Evolutionary conservation across 2,797 vertebrate genomes (phyloP), one percentile per base, ranked within the genome.

Genomic region (Cyprinodon diabolis): DNA sequence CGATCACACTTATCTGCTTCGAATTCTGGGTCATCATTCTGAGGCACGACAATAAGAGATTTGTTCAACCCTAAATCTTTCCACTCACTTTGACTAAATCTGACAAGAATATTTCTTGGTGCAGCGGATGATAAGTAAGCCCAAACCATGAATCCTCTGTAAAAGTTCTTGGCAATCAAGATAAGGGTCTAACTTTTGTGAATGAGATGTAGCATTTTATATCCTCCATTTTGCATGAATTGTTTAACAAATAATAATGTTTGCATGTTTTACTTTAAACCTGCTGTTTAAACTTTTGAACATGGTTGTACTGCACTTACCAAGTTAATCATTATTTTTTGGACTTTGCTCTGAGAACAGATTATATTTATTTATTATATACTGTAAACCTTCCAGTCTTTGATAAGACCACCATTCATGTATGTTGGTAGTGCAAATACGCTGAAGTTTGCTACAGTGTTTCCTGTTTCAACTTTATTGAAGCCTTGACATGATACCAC

Each of bases 391-490:
- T 55, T 55, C 8, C 54, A 55, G 21, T 55, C 54, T 55, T 9
- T 55, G 8, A 4, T n/a, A 12, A 30, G 21, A 47, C 67, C 23
- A 54, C 6, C 49, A 35, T 70, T 40, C 55, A 78, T 69, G 65
- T 58, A 69, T 70, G 74, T 81, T 66, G 72, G 71, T 78, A 84
- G 80, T 77, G 83, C 69, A 67, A 63, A 84, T 19, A 21, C 58
- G 84, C 76, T 67, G 84, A 91, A 91, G 88, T 91, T 91, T 91
- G 75, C 45, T 77, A 17, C 66, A 75, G 76, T 74, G 81, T 87
- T 87, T 89, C 72, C 78, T 84, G 48, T 83, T 87, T 84, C 74
- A 86, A 84, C 76, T 87, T 89, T 82, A 70, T 79, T 81, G 80
- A 90, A 87, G 74, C 66, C 66, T 66, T 82, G 77, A 82, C 72